Conservation (phyloP, 2,797 vertebrate genomes). For the Galago senegalensis region DNA sequence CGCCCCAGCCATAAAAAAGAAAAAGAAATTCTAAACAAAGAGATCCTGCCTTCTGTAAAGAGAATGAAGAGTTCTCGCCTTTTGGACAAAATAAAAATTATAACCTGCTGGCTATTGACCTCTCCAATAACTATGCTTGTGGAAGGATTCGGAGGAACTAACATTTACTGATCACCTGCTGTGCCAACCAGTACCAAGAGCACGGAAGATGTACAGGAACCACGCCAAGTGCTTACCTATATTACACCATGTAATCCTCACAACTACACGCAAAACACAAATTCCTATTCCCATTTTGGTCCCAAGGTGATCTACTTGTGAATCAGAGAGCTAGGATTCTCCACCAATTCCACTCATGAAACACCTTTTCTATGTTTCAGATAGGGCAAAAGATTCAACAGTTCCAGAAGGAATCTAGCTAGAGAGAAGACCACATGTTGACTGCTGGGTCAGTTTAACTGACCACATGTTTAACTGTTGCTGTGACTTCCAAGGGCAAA, state of each 20-base stretch:
- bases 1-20: too few relatives aligned
- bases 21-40: slow-evolving; percentile 2
- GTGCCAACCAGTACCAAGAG: neutral
- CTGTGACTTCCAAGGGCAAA: neutral
- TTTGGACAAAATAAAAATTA: slow-evolving; percentile 56
- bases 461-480: neutral
- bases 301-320: neutral
- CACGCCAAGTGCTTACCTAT: fast-evolving
- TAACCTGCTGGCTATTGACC: slow-evolving; percentile 17
- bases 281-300: neutral
- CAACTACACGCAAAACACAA: neutral
- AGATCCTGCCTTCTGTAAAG: slow-evolving; percentile 51
- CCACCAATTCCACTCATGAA: neutral
- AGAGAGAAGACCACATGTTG: neutral
- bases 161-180: neutral
- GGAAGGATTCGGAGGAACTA: neutral
- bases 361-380: neutral
- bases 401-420: neutral
- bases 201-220: neutral
- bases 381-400: neutral
- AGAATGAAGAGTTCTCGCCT: slow-evolving; percentile 58
- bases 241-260: neutral
- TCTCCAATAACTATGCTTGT: neutral
- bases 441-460: neutral
- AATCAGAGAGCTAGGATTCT: neutral